Evolutionary conservation across 2,797 vertebrate genomes (phyloP).

Genomic region (Ara ararauna): DNA sequence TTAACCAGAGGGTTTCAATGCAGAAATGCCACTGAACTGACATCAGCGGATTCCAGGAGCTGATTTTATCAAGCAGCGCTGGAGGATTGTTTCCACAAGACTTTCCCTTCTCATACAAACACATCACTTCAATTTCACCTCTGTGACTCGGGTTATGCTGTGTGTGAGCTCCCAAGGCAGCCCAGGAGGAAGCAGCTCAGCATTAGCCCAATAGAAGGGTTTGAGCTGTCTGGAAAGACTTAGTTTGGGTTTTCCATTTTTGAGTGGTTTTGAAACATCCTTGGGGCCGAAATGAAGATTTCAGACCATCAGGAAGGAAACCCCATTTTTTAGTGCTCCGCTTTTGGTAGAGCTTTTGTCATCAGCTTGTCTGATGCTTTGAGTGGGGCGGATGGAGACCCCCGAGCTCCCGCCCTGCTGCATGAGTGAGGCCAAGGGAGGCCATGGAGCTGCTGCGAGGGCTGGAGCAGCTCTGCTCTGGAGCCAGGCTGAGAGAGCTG

Average conservation of each 20-base stretch:
- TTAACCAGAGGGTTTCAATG: fast-evolving
- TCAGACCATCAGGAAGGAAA: background rate
- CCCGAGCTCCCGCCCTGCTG: background rate
- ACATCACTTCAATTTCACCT: background rate
- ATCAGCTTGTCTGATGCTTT: background rate
- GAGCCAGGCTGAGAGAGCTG: background rate
- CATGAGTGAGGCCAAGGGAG: background rate
- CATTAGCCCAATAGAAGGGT: background rate
- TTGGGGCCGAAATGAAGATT: background rate
- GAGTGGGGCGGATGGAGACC: background rate
- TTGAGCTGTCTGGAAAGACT: background rate
- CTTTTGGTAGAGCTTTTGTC: background rate
- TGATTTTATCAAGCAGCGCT: background rate
- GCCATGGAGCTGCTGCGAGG: background rate
- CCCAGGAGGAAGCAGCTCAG: background rate
- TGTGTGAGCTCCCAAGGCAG: background rate
- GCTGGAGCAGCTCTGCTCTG: background rate
- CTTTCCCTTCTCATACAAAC: background rate
- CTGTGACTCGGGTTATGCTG: fast-evolving
- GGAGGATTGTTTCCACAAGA: background rate
- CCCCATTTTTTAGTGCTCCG: background rate
- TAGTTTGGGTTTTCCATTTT: background rate
- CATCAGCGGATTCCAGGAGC: background rate
- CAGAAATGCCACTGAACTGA: background rate
- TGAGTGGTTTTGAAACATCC: background rate